phyloP scores from a whole-genome alignment of 2,888 invertebrate species.

The Melieria crassipennis region DNA sequence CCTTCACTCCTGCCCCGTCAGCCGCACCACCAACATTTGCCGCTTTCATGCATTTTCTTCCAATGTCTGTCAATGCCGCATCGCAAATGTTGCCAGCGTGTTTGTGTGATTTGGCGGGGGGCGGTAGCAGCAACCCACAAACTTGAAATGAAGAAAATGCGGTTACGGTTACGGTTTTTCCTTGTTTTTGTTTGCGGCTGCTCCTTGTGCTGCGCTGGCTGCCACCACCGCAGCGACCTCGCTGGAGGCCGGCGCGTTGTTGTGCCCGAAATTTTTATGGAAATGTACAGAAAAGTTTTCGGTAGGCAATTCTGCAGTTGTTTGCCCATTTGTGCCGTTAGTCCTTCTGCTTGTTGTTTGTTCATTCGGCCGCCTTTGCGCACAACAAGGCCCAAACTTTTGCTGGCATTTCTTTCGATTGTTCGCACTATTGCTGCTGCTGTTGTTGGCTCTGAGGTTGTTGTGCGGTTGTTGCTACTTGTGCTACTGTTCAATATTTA shows the following conservation, averaged over 20 bases:
- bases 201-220: not conserved
- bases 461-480: too few species aligned
- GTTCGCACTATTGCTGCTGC: conserved; percentile 31
- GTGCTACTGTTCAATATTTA: too few species aligned
- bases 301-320: conserved; percentile 51
- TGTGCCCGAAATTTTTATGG: conserved; percentile 39
- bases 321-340: conserved; percentile 1
- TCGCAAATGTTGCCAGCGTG: conserved; percentile 17
- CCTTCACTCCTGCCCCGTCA: too few species aligned
- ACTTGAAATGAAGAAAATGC: conserved; percentile 57
- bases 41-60: conserved; percentile 12
- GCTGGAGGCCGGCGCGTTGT: not conserved
- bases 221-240: not conserved
- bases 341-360: conserved; percentile 42
- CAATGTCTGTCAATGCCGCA: not conserved
- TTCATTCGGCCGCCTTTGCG: conserved; percentile 26
- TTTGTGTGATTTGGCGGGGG: not conserved
- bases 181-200: conserved; percentile 47
- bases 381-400: conserved; percentile 30
- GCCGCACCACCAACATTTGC: not conserved
- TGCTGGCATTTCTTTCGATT: not conserved
- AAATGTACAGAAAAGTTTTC: conserved; percentile 51
- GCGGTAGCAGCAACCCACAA: conserved; percentile 46
- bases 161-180: conserved; percentile 60
- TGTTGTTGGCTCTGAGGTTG: conserved; percentile 38